Evolutionary conservation across 2,113 vertebrate species (phyloP), one percentile per base, ranked within the genome.

Genomic region (Rhynchopsitta pachyrhyncha): DNA sequence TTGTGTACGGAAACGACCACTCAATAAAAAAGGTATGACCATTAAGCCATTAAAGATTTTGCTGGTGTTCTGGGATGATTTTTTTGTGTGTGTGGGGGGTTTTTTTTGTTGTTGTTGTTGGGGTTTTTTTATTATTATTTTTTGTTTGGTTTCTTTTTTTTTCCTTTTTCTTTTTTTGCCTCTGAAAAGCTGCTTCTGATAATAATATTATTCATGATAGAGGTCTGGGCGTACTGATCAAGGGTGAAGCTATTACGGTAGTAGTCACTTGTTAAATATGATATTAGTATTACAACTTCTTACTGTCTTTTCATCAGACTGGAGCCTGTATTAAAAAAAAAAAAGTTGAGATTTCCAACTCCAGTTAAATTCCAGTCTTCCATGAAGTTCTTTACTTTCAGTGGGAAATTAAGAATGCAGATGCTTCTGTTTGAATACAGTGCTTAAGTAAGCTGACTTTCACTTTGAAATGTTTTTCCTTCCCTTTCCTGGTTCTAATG

Each of bases 21-120:
- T 99, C 60, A 99, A 99, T 97, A 99, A 99, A 95, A 99, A 99
- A 98, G 99, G 99, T 99, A 98, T 88, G 92, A 42, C 63, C 9
- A 13, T 74, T 79, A 27, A 73, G 75, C 63, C 9, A 13, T 71
- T 76, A 29, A 70, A 75, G 18, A 66, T 85, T 90, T 85, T 62
- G 10, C 47, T 55, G 7, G 53, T 33, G 29, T 55, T 55, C 12
- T 55, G 11, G 28, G 17, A 17, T 53, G 52, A 47, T 47, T 47
- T 47, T 47, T 46, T 6, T 22, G 46, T 47, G 46, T 22, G 46
- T 12, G 20, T 47, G 20, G n/a, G n/a, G n/a, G n/a, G 19, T 46
- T 46, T 46, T 18, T 20, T 46, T 46, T 22, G 46, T 44, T 44
- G n/a, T n/a, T 4, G 42, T 44, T 44, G 44, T 46, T 44, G 44